Base-by-base conservation (phyloP, 2,888 invertebrate species). In the Brachypterus glaber region DNA sequence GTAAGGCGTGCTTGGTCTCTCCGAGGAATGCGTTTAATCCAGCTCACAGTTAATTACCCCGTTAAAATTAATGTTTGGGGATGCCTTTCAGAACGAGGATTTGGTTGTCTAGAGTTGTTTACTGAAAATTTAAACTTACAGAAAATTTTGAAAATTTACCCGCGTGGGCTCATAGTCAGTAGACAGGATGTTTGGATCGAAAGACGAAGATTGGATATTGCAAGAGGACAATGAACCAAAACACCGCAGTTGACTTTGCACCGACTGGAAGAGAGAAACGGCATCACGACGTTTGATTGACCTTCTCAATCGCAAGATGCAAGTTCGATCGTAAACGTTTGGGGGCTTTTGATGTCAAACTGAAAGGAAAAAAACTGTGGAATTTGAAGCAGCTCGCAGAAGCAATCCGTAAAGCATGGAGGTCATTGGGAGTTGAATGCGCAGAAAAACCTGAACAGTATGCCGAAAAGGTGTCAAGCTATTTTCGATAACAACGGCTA, bases 241-340 rank as follows among this genome's bases (percentile, higher is more conserved):
- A n/a, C n/a, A n/a, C n/a, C n/a, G n/a, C n/a, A n/a, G n/a, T n/a
- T n/a, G n/a, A n/a, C n/a, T n/a, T n/a, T n/a, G n/a, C n/a, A n/a
- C n/a, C n/a, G n/a, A n/a, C n/a, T n/a, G n/a, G n/a, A n/a, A n/a
- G n/a, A n/a, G n/a, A n/a, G n/a, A n/a, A n/a, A 33, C 21, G 33
- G 18, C 33, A 33, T 26, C 24, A 24, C 14, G 17, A 33, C 33
- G 21, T 18, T 33, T 4, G 33, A 27, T 33, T 33, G 33, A 24
- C 33, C 18, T 18, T 33, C 33, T 4, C 33, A 33, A 24, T 33
- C 31, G n/a, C n/a, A n/a, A n/a, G n/a, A n/a, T n/a, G n/a, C n/a
- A n/a, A n/a, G n/a, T n/a, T n/a, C n/a, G n/a, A n/a, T n/a, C n/a
- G n/a, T n/a, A n/a, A n/a, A n/a, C n/a, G n/a, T n/a, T n/a, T n/a